Percentiles rank a stretch among this genome's conserved stretches.
Evolutionary conservation across 2,888 invertebrate genomes (phyloP).

Genomic region (Zhengitettix transpicula): DNA sequence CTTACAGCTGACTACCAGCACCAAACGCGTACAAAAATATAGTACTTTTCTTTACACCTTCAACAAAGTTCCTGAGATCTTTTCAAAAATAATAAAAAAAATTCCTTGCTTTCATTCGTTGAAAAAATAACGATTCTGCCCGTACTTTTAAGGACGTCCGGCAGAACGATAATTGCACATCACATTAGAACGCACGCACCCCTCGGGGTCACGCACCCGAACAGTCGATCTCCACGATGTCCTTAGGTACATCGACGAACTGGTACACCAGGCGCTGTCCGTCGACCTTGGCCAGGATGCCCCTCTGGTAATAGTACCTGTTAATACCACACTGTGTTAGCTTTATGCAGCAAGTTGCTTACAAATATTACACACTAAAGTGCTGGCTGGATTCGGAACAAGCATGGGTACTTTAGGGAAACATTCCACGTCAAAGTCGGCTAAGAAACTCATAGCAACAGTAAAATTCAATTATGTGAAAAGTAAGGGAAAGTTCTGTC

Average conservation of each 20-base stretch:
- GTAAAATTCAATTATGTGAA: too few species aligned
- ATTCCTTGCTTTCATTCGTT: slow-evolving; percentile 6
- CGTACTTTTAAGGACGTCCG: background rate
- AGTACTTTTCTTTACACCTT: slow-evolving; percentile 5
- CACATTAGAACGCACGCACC: slow-evolving; percentile 1
- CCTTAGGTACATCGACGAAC: slow-evolving; percentile 98
- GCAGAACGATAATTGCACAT: slow-evolving; percentile 3
- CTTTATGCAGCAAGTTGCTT: too few species aligned
- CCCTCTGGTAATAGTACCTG: slow-evolving; percentile 94
- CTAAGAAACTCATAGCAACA: too few species aligned
- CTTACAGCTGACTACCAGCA: slow-evolving; percentile 10
- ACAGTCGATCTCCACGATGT: slow-evolving; percentile 94
- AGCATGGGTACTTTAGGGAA: too few species aligned
- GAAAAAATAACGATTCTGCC: slow-evolving; percentile 2
- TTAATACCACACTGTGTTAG: slow-evolving; percentile 9
- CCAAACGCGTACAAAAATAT: slow-evolving; percentile 13
- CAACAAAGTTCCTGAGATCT: slow-evolving; percentile 13
- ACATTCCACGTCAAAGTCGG: too few species aligned
- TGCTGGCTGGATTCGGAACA: too few species aligned
- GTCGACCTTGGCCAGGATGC: slow-evolving; percentile 97
- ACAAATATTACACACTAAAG: too few species aligned
- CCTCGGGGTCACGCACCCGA: slow-evolving; percentile 52
- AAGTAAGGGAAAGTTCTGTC: too few species aligned
- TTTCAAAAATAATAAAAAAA: slow-evolving; percentile 9
- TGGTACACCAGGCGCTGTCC: slow-evolving; percentile 98